Base-by-base conservation (phyloP, 2,797 vertebrate species). In the Falco berigora region DNA sequence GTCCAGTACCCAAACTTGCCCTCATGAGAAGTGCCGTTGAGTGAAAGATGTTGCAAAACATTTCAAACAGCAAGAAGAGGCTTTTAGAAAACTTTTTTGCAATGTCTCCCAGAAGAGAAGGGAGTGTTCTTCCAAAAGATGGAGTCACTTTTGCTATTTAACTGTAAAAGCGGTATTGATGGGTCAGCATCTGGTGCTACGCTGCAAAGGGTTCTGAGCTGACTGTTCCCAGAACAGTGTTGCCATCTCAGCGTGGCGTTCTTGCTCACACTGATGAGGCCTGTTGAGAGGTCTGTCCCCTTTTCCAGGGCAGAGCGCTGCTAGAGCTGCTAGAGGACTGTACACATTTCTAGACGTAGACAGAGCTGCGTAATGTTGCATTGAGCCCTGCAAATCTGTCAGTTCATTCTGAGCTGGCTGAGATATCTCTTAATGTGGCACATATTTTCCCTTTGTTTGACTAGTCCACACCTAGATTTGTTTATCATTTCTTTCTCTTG, bases 351-450 rank as follows among this genome's bases (percentile, higher is more conserved):
- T 62, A 52, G 69, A 62, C 8, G 1, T 34, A 64, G 90, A 38
- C 20, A 27, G 72, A 42, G 88, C 76, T 94, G 78, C 58, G 68
- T 50, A 44, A 34, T 90, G 62, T 84, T 88, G 53, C 44, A 21
- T 0, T 66, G 44, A 68, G 52, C 80, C 62, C 79, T 58, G 49
- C 86, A 93, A 93, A 94, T 77, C 88, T 86, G 58, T 81, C 90
- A 53, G 28, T 68, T 90, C 10, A 1, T 78, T 95, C 86, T 50
- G 34, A 77, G 53, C 53, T 93, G 69, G 7, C 46, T 80, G 66
- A 92, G 36, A 19, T 72, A 47, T 5, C 62, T 76, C 36, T 71
- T 73, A 69, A 89, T 0, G 0, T 15, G 1, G 1, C 40, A 28
- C 28, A 7, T 27, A 8, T 72, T 96, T 86, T 83, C 12, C 3